Conservation (phyloP, 2,113 vertebrate species). For the Cinclus cinclus region DNA sequence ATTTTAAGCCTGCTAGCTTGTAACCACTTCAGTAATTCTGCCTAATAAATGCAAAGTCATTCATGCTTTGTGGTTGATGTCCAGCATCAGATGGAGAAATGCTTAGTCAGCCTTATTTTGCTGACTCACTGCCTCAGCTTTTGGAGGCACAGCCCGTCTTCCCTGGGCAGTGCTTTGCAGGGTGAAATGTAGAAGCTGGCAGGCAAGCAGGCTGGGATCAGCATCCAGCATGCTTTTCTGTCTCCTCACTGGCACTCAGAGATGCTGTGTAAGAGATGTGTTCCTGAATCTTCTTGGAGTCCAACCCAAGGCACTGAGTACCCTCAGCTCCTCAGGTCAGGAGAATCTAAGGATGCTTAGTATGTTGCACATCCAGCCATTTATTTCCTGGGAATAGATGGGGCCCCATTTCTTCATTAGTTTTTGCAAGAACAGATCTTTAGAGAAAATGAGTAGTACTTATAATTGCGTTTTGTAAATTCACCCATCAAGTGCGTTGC, state of each 20-base stretch:
- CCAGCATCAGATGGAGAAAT: not conserved
- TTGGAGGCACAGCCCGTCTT: not conserved
- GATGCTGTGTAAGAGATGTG: not conserved
- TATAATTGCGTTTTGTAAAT: not conserved
- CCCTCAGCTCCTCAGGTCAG: not conserved
- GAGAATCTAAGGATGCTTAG: not conserved
- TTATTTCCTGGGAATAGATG: not conserved
- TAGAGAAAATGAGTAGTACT: not conserved
- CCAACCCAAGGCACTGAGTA: not conserved
- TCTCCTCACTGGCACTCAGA: not conserved
- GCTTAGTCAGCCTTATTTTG: slow-evolving; percentile 47
- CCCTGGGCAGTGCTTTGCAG: not conserved
- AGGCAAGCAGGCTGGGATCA: not conserved
- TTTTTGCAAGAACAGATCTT: not conserved
- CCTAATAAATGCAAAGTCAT: not conserved
- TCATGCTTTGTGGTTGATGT: not conserved
- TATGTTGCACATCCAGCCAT: not conserved
- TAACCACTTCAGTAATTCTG: not conserved
- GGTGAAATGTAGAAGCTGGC: not conserved
- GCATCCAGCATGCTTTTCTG: not conserved
- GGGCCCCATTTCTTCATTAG: not conserved
- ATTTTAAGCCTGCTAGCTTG: not conserved
- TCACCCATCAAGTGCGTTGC: not conserved
- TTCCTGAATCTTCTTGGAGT: not conserved
- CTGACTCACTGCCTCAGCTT: slow-evolving; percentile 54